These are phyloP conservation scores for Vultur gryphus DNA, from an alignment of 2,797 vertebrate genomes.

Conservation along the genomic window DNA sequence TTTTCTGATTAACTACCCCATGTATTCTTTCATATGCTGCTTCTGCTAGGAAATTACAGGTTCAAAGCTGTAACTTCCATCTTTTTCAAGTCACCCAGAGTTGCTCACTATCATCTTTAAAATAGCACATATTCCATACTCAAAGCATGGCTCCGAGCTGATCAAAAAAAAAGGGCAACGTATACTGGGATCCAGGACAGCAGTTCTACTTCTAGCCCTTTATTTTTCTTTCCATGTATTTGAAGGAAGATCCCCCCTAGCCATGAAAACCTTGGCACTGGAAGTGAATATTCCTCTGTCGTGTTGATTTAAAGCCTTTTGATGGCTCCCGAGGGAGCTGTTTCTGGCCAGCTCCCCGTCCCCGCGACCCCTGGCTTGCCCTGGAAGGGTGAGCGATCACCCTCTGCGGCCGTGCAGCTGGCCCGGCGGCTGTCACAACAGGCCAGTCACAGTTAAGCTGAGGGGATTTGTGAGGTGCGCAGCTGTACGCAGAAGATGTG, in stretches of 20 bases:
- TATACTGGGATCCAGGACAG: not conserved
- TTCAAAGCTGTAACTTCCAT: not conserved
- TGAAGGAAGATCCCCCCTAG: not conserved
- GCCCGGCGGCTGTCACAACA: not conserved
- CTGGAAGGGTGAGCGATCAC: not conserved
- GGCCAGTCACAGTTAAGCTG: not conserved
- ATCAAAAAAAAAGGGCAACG: not conserved
- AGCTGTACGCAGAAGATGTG: not conserved
- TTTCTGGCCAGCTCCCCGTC: not conserved
- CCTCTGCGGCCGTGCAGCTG: not conserved
- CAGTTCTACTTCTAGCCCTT: not conserved
- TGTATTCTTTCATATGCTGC: not conserved
- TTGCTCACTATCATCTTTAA: not conserved
- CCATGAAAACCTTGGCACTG: not conserved
- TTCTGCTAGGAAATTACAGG: not conserved
- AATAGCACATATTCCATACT: not conserved
- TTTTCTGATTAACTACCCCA: not conserved
- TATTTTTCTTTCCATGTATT: conserved; percentile 12
- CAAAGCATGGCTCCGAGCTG: not conserved
- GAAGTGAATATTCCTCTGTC: not conserved
- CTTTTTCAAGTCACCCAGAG: not conserved
- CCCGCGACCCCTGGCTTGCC: not conserved
- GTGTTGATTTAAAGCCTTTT: conserved; percentile 8
- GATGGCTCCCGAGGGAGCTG: not conserved
- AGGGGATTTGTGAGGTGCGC: not conserved